phyloP scores from a whole-genome alignment of 2,888 invertebrate species.

The Hoplodrina ambigua region DNA sequence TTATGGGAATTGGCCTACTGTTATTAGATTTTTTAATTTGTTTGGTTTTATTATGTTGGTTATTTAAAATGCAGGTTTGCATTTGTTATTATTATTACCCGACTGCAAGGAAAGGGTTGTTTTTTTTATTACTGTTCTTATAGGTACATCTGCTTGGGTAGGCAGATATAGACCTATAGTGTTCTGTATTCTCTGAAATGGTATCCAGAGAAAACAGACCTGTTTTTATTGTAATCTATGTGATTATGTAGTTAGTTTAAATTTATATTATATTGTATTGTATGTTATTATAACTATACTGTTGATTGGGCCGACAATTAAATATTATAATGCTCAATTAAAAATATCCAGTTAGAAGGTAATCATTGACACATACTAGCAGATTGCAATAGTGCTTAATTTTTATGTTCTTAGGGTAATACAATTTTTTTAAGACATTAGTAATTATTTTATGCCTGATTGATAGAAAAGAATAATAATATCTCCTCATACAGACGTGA shows the following conservation, averaged over 20 bases:
- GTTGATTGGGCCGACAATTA: neutral
- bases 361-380: neutral
- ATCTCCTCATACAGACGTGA: neutral
- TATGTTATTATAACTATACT: no score
- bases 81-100: neutral
- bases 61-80: neutral
- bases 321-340: conserved; percentile 22
- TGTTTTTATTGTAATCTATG: neutral
- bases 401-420: neutral
- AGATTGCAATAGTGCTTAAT: neutral
- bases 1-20: neutral
- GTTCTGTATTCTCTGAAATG: no score
- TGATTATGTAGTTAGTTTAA: neutral
- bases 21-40: neutral
- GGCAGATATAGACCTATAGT: neutral
- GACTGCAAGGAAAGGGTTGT: no score
- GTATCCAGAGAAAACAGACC: neutral
- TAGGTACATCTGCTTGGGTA: neutral
- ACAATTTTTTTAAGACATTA: no score
- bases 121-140: neutral
- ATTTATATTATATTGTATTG: neutral
- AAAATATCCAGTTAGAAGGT: neutral
- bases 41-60: neutral
- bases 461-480: neutral
- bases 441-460: no score